A percentile compares a stretch with the other conserved stretches of the same genome.
These are phyloP conservation scores for Sarcophaga subvicina DNA, from an alignment of 2,888 invertebrate species.

Conservation along the genomic window DNA sequence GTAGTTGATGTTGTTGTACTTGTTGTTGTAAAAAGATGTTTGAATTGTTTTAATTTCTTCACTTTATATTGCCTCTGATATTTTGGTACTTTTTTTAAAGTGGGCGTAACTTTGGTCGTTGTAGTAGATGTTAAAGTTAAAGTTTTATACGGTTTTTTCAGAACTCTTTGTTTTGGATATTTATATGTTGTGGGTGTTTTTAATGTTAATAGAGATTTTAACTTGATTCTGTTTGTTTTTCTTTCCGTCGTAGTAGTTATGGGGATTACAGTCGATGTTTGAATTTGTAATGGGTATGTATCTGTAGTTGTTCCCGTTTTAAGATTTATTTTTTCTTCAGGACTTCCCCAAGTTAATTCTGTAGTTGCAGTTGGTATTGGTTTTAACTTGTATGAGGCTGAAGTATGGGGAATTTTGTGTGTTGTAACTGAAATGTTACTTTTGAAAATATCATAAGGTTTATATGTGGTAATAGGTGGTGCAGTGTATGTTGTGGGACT, in stretches of 20 bases:
- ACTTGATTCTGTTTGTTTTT: constrained; percentile 22
- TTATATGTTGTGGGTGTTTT: constrained; percentile 23
- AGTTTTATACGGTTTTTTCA: constrained; percentile 44
- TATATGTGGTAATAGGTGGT: constrained; percentile 47
- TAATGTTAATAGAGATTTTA: constrained; percentile 34
- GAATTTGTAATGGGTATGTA: neutral
- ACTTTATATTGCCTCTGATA: constrained; percentile 61
- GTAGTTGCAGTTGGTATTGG: constrained; percentile 22
- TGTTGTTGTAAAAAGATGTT: constrained; percentile 49
- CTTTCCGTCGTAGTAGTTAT: constrained; percentile 50
- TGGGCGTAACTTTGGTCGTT: constrained; percentile 3
- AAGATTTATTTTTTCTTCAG: neutral
- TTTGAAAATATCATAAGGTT: constrained; percentile 33
- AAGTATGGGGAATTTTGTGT: neutral
- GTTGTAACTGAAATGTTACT: constrained; percentile 28
- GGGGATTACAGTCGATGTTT: constrained; percentile 18
- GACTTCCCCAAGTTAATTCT: constrained; percentile 1
- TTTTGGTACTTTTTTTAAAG: constrained; percentile 52
- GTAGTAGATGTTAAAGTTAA: constrained; percentile 40
- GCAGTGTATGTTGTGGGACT: constrained; percentile 28
- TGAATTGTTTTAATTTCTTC: constrained; percentile 60
- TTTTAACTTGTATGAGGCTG: constrained; percentile 29
- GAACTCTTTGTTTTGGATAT: constrained; percentile 48
- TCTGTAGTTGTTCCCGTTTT: constrained; percentile 4
- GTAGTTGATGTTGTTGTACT: constrained; percentile 43